Base-by-base conservation (phyloP, 2,113 vertebrate species). In the Equus przewalskii region DNA sequence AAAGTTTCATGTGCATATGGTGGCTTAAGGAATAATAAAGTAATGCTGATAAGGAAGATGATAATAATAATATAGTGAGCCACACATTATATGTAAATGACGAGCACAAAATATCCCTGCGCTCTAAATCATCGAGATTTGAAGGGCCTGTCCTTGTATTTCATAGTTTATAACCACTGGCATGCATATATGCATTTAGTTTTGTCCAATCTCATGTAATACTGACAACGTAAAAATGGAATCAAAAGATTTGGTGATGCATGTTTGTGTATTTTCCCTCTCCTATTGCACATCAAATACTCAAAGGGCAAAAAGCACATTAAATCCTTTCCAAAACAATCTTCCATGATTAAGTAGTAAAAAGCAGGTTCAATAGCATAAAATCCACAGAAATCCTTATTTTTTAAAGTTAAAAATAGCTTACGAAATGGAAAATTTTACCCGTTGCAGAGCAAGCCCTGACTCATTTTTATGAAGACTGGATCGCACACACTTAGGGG, bases 401-500 rank as follows among this genome's bases (percentile, higher is more conserved):
- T 73, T 97, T 96, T 86, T 69, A 56, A 56, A 65, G 79, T 80
- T 96, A 95, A 26, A 95, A 80, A 84, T 98, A 97, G 88, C 94
- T 24, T 94, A n/a, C 56, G 46, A 75, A 92, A 4, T 95, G 28
- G 91, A 98, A 97, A 95, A 89, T 83, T 97, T 80, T 93, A 78
- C 75, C 70, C 30, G 24, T 83, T 85, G 83, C 73, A 64, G 91
- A 98, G 80, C 26, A 97, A 97, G 51, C 92, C 24, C 89, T 96
- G 95, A 97, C 44, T 97, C 69, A 88, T 97, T 96, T 97, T 97
- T 95, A 96, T 46, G 78, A 97, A 81, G 81, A 56, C 85, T 86
- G 83, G 82, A 97, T 95, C 51, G 96, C 92, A 96, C 87, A 76
- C 60, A 93, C 76, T 91, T 62, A 26, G 1, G 36, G 46, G 19